phyloP scores from a whole-genome alignment of 2,113 vertebrate species.

The Coreoperca whiteheadi region DNA sequence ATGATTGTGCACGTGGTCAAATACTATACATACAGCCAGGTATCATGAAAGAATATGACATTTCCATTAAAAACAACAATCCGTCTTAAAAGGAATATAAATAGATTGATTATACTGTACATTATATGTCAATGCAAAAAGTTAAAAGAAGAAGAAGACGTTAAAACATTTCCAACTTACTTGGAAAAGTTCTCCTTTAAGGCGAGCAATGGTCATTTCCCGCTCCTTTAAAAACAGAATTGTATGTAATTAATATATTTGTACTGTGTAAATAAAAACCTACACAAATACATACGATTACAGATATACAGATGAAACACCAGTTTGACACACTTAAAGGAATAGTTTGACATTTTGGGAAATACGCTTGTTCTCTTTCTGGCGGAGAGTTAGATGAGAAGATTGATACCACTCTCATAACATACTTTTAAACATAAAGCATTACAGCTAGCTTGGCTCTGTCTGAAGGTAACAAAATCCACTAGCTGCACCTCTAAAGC shows the following conservation, averaged over 20 bases:
- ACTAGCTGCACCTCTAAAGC: too few species aligned
- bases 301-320: background rate
- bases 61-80: background rate
- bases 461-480: background rate
- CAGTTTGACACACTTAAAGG: background rate
- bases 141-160: too few species aligned
- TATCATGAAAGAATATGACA: background rate
- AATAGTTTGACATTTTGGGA: background rate
- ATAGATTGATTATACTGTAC: background rate
- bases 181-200: slow-evolving; percentile 87
- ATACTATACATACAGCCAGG: background rate
- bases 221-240: slow-evolving; percentile 84
- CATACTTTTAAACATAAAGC: too few species aligned
- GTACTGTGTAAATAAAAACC: background rate
- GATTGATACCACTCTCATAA: background rate
- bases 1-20: background rate
- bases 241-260: background rate
- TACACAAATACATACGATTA: background rate
- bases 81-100: background rate
- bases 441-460: background rate
- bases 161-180: slow-evolving; percentile 74
- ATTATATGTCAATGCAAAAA: background rate
- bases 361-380: background rate
- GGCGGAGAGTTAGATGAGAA: background rate
- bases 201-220: slow-evolving; percentile 84